These are phyloP conservation scores for Onychostoma macrolepis DNA, from an alignment of 2,113 vertebrate species.

Conservation along the genomic window DNA sequence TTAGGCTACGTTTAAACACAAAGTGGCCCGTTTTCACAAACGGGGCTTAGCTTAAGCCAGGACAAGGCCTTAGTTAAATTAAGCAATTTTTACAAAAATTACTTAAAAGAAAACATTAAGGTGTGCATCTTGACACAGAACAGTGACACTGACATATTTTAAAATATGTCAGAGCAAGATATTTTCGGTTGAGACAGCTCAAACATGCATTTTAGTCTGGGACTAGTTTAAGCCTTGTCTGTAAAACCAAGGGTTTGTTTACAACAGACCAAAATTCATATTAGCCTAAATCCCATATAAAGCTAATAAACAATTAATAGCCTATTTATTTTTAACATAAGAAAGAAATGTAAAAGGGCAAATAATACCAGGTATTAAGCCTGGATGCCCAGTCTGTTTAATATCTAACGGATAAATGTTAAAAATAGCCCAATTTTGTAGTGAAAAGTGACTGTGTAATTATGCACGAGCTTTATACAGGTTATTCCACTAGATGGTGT, in stretches of 20 bases:
- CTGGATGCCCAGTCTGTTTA: neutral
- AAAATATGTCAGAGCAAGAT: too few relatives aligned
- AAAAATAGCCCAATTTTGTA: neutral
- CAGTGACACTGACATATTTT: too few relatives aligned
- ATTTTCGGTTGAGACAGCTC: too few relatives aligned
- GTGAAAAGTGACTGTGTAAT: neutral
- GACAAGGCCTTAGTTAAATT: too few relatives aligned
- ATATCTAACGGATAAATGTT: neutral
- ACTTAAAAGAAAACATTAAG: too few relatives aligned
- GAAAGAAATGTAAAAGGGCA: neutral
- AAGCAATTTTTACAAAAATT: too few relatives aligned
- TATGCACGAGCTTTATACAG: neutral
- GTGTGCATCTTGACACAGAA: too few relatives aligned
- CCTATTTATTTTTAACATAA: neutral
- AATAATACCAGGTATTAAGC: neutral
- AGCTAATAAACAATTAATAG: neutral
- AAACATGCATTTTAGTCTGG: too few relatives aligned
- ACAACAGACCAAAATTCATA: neutral
- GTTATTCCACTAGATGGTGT: slow-evolving; percentile 13
- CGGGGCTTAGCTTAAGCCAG: too few relatives aligned
- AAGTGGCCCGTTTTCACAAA: too few relatives aligned
- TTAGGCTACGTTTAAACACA: neutral
- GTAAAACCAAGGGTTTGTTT: too few relatives aligned
- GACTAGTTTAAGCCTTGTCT: too few relatives aligned
- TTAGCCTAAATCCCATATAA: neutral